Evolutionary conservation across 2,113 vertebrate genomes (phyloP), one percentile per base, ranked within the genome.

Genomic region (Proterorhinus semilunaris): DNA sequence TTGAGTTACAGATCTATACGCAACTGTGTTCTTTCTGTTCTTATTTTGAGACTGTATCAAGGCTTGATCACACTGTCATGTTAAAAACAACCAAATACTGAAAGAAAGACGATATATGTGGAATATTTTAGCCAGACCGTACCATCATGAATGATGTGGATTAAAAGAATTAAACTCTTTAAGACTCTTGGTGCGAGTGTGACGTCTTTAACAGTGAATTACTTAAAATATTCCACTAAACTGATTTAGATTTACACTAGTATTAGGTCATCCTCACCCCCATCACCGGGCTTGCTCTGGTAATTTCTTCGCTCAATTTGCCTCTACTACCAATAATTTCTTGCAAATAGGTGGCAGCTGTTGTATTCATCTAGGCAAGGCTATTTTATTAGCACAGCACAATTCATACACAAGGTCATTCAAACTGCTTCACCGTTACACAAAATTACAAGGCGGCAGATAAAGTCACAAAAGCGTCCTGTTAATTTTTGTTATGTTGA

Each of bases 91-190:
- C 55, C 55, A 58, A 58, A 58, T 58, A 58, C 55, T 13, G 13
- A 58, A 42, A 58, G 55, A 36, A 17, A 42, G 27, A 42, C 10
- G 7, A 42, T 58, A 57, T 57, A 57, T 12, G 10, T 59, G 57
- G 11, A 43, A 43, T 4, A 59, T 59, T 59, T 13, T 43, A 47
- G 61, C 44, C 61, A 10, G 43, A 62, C 62, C 48, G 6, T 21
- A 46, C 46, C n/a, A 63, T 48, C 45, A 21, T n/a, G 58, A 44
- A 21, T 48, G 44, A 47, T 11, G n/a, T 46, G 10, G 8, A 16
- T 9, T 48, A 12, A 62, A 63, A 63, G 45, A 21, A 63, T 48
- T 63, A 63, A 63, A 63, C 46, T 63, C 16, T 63, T 58, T 48
- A 63, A 47, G 45, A 63, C 44, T 15, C 3, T 10, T 8, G 17